phyloP scores from a whole-genome alignment of 2,113 vertebrate species.

The Aegithalos caudatus region DNA sequence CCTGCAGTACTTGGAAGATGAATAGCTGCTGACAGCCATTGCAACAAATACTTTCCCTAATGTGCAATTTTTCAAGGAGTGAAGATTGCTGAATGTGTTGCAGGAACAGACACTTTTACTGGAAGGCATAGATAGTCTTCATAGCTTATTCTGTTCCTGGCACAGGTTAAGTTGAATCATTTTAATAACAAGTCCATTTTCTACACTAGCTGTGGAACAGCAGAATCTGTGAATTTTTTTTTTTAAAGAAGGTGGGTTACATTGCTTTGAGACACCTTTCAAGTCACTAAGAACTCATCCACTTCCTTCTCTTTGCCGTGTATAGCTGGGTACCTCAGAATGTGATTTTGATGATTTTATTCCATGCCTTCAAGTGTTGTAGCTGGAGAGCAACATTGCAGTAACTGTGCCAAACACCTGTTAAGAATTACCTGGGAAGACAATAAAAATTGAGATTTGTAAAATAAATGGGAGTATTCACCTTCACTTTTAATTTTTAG shows the following conservation, averaged over 20 bases:
- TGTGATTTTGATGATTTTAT: neutral
- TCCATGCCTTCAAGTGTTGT: neutral
- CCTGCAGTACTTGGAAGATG: neutral
- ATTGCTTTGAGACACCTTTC: neutral
- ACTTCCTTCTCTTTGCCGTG: neutral
- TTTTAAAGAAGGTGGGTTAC: neutral
- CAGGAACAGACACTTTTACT: neutral
- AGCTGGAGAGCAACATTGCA: neutral
- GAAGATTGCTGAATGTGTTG: neutral
- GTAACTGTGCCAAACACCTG: neutral
- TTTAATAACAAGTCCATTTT: neutral
- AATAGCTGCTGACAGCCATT: neutral
- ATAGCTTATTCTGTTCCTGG: neutral
- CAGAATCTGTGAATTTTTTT: neutral
- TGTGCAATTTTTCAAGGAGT: neutral
- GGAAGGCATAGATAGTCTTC: fast-evolving
- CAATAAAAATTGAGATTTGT: neutral
- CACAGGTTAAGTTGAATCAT: neutral
- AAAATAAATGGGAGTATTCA: neutral
- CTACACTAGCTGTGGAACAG: neutral
- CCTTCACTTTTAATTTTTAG: neutral
- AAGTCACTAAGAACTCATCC: neutral
- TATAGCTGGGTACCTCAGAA: neutral
- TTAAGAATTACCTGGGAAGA: neutral
- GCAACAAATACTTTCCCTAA: neutral